Evolutionary conservation across 2,113 vertebrate genomes (phyloP).

Genomic region (Seriola quinqueradiata): DNA sequence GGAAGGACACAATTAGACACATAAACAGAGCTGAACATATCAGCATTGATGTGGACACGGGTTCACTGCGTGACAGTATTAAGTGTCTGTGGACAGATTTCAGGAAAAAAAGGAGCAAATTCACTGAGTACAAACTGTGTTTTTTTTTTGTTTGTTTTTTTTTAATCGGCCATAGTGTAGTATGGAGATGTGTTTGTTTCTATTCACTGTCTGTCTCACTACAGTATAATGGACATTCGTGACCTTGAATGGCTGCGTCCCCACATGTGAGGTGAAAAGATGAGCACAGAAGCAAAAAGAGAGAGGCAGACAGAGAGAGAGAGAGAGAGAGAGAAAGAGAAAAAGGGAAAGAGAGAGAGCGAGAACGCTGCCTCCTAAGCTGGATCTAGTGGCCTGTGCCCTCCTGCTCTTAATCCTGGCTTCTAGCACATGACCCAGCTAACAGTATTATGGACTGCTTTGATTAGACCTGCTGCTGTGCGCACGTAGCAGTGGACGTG

Average conservation of each 20-base stretch:
- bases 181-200: not conserved
- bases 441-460: slow-evolving; percentile 79
- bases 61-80: not conserved
- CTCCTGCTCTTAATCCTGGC: slow-evolving; percentile 80
- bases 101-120: not conserved
- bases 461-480: slow-evolving; percentile 78
- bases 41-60: not conserved
- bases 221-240: not conserved
- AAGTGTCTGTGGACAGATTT: not conserved
- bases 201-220: not conserved
- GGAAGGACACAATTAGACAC: slow-evolving; percentile 15
- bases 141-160: not conserved
- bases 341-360: slow-evolving; percentile 11
- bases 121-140: not conserved
- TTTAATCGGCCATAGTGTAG: not conserved
- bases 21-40: not conserved
- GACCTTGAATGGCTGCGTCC: slow-evolving; percentile 23
- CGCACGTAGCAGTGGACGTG: slow-evolving; percentile 39
- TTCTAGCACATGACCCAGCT: slow-evolving; percentile 83
- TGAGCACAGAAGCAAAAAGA: not conserved
- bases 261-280: slow-evolving; percentile 9
- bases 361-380: slow-evolving; percentile 54
- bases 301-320: not conserved
- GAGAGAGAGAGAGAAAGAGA: not conserved
- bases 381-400: slow-evolving; percentile 75